These are phyloP conservation scores for Drosophila ustulata DNA, from an alignment of 2,888 invertebrate genomes.

Conservation along the genomic window DNA sequence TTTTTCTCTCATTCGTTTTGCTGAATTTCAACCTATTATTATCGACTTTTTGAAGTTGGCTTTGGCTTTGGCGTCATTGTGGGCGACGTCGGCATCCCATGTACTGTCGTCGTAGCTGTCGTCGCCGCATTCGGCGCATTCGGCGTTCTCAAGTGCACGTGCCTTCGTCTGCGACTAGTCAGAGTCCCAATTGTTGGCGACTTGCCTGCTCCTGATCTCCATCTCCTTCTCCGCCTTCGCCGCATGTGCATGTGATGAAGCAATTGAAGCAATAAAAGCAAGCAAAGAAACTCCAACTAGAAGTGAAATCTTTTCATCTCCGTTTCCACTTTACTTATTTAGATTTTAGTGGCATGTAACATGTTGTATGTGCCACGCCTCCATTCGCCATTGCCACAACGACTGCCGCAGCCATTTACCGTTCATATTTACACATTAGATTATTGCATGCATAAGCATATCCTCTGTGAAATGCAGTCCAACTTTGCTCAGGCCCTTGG, in stretches of 20 bases:
- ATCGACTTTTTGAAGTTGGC: slow-evolving; percentile 68
- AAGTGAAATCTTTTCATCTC: slow-evolving; percentile 42
- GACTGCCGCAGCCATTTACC: slow-evolving; percentile 48
- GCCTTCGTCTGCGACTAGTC: slow-evolving; percentile 48
- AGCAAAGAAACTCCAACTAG: slow-evolving; percentile 31
- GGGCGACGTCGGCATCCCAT: slow-evolving; percentile 56
- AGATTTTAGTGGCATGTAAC: slow-evolving; percentile 67
- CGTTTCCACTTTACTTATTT: slow-evolving; percentile 49
- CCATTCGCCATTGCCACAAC: slow-evolving; percentile 2
- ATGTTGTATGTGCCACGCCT: slow-evolving; percentile 58
- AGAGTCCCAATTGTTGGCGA: slow-evolving; percentile 44
- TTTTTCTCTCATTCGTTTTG: slow-evolving; percentile 19
- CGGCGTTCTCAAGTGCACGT: slow-evolving; percentile 74
- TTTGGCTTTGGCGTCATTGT: slow-evolving; percentile 30
- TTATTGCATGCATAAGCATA: slow-evolving; percentile 78
- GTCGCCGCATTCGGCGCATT: slow-evolving; percentile 45
- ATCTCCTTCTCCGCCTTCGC: neutral
- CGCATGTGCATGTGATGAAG: slow-evolving; percentile 52
- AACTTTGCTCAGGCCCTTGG: slow-evolving; percentile 13
- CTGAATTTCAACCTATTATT: slow-evolving; percentile 65
- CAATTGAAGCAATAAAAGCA: slow-evolving; percentile 65
- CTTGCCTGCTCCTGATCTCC: slow-evolving; percentile 25
- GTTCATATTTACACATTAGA: slow-evolving; percentile 80
- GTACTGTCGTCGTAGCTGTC: slow-evolving; percentile 41
- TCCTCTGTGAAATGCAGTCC: slow-evolving; percentile 45